Conservation (phyloP, 2,113 vertebrate genomes). For the Pogona vitticeps region DNA sequence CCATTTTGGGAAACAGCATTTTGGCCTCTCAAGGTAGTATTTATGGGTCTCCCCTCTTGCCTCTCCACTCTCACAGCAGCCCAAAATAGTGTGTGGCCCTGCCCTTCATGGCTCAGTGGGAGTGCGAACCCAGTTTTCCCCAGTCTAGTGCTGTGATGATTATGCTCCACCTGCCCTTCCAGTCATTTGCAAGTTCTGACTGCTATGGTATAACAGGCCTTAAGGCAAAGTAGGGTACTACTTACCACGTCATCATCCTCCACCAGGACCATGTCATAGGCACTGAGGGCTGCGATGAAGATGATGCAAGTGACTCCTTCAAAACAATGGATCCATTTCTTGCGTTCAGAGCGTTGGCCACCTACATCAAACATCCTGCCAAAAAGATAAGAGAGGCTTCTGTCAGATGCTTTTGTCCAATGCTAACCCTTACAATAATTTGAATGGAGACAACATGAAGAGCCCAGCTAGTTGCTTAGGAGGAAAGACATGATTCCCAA, state of each 20-base stretch:
- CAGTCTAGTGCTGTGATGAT: not conserved
- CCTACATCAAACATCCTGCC: slow-evolving; percentile 98
- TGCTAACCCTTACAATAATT: not conserved
- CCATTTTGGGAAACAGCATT: too few species aligned
- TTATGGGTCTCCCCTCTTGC: too few species aligned
- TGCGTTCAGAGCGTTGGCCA: slow-evolving; percentile 94
- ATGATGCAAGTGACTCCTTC: slow-evolving; percentile 98
- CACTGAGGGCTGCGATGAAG: slow-evolving; percentile 95
- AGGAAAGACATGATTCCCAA: not conserved
- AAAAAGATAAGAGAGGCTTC: not conserved
- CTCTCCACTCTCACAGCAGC: not conserved
- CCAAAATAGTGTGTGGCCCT: not conserved
- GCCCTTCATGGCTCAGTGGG: not conserved
- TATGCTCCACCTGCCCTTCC: too few species aligned
- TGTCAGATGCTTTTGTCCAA: not conserved
- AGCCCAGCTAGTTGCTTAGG: too few species aligned
- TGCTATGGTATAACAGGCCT: not conserved
- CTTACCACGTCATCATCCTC: slow-evolving; percentile 94
- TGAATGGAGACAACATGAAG: not conserved
- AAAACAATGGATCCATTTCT: slow-evolving; percentile 99
- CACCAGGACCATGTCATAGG: slow-evolving; percentile 95
- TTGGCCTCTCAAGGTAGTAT: not conserved
- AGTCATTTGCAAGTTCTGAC: not conserved
- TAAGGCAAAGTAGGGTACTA: not conserved
- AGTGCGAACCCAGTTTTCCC: not conserved